Evolutionary conservation across 2,113 vertebrate species (phyloP).

Genomic region (Talpa occidentalis): DNA sequence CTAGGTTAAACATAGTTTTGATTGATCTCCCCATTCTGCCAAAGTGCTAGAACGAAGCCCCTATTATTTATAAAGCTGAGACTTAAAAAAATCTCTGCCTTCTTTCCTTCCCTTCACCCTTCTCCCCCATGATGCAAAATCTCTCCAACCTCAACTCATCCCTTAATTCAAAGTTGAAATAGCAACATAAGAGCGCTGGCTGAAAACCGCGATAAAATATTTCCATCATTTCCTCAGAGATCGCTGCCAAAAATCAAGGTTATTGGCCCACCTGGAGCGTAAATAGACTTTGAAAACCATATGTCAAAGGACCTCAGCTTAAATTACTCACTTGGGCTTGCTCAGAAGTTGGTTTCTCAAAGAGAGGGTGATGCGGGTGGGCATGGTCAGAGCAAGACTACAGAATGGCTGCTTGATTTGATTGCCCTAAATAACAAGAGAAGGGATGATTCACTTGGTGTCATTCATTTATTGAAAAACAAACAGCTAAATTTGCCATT

Average conservation of each 20-base stretch:
- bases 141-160: background rate
- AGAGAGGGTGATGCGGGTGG: background rate
- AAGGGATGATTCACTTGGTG: background rate
- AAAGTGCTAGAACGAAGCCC: slow-evolving; percentile 42
- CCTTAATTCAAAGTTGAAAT: slow-evolving; percentile 50
- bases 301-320: slow-evolving; percentile 32
- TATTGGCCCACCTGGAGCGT: slow-evolving; percentile 67
- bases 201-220: slow-evolving; percentile 68
- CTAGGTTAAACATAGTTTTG: slow-evolving; percentile 68
- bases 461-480: slow-evolving; percentile 14
- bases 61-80: slow-evolving; percentile 36
- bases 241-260: slow-evolving; percentile 73
- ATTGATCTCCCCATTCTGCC: background rate
- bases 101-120: background rate
- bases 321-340: slow-evolving; percentile 37
- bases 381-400: background rate
- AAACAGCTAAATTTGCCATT: background rate
- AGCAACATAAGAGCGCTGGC: slow-evolving; percentile 51
- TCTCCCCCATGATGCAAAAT: background rate
- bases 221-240: slow-evolving; percentile 73
- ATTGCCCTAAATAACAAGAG: slow-evolving; percentile 2
- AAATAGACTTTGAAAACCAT: slow-evolving; percentile 79
- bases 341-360: slow-evolving; percentile 28
- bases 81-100: background rate
- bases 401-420: background rate